Conservation (phyloP, 2,797 vertebrate species). For the Darevskia mixta region DNA sequence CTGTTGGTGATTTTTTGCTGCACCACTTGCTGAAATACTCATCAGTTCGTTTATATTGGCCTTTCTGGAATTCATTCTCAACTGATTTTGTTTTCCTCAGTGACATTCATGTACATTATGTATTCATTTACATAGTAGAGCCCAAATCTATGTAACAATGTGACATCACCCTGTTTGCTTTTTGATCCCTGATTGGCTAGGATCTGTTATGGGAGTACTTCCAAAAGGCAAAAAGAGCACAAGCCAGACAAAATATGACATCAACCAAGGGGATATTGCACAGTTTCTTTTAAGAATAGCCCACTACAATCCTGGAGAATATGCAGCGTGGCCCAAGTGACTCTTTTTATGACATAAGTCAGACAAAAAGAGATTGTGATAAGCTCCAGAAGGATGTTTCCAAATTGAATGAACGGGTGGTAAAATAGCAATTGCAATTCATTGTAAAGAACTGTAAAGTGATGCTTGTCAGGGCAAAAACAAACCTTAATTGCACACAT, state of each 20-base stretch:
- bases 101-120: background rate
- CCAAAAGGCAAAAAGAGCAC: background rate
- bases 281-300: background rate
- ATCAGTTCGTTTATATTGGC: background rate
- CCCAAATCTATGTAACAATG: background rate
- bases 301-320: no score
- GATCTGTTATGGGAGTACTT: background rate
- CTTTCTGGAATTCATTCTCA: background rate
- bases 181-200: background rate
- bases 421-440: no score
- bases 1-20: background rate
- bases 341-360: background rate
- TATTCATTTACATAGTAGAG: background rate
- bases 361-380: no score
- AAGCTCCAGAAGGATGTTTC: no score
- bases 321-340: no score
- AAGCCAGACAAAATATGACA: background rate
- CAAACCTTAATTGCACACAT: no score
- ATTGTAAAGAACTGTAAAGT: no score
- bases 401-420: no score
- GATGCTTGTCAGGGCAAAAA: no score
- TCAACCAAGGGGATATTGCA: no score
- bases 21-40: background rate
- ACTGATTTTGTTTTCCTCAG: background rate
- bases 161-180: background rate